Base-by-base conservation (phyloP, 2,888 invertebrate genomes). In the Lucinisca nassula region DNA sequence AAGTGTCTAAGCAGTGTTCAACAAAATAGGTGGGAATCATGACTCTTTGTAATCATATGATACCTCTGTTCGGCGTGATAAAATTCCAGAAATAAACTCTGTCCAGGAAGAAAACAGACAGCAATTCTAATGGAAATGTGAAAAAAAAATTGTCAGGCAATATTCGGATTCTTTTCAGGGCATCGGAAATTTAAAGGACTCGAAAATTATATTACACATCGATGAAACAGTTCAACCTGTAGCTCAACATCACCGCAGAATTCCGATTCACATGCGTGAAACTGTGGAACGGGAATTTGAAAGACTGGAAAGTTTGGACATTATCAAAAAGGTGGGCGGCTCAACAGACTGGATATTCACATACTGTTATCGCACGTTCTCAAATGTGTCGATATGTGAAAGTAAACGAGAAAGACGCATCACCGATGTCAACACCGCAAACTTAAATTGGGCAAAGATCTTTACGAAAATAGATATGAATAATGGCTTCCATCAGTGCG, bases 261-360 rank as follows among this genome's bases (percentile, higher is more conserved):
- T 90, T 35, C 92, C 92, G 0, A 92, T 93, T 79, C 90, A 90
- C 51, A 24, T 92, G 8, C 30, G 90, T 10, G 73, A 90, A 35
- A 82, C 88, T n/a, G 88, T 92, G 0, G 89, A 91, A 78, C 24
- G 86, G 32, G 90, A 94, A 75, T 49, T 94, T n/a, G 70, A 90
- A 67, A 72, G 83, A n/a, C 84, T 92, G 12, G 82, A 90, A 61
- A 76, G 88, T 21, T 61, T 87, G n/a, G 93, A 92, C 72, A 88
- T 94, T 30, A 94, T 94, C 27, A 92, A 93, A 45, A 88, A 75
- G 61, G 91, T 91, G 35, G 88, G 87, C 24, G 93, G 92, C 0
- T 92, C 91, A 21, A 92, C 93, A 35, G 90, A 92, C 0, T 93
- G 93, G 92, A 91, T 93, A 14, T 88, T 87, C 17, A n/a, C 90